A percentile compares a stretch with the other conserved stretches of the same genome.
Evolutionary conservation across 2,888 invertebrate species (phyloP).

Genomic region (Cataglyphis cursor): DNA sequence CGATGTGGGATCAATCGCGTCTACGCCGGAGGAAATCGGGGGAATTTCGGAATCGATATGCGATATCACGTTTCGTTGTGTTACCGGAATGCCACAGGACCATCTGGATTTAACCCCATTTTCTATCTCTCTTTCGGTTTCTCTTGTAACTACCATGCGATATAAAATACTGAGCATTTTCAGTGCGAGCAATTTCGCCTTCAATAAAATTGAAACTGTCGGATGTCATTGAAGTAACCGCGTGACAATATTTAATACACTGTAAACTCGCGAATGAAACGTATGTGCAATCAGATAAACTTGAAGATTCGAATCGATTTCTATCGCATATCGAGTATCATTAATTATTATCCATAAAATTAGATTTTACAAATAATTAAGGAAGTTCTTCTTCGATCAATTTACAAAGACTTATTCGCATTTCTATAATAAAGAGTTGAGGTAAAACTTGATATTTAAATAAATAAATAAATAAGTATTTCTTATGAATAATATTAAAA

Average conservation of each 20-base stretch:
- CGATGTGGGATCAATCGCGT: constrained; percentile 47
- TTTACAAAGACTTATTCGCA: neutral
- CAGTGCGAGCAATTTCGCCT: constrained; percentile 30
- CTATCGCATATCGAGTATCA: neutral
- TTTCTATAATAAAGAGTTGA: neutral
- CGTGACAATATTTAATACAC: constrained; percentile 42
- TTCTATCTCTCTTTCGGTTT: neutral
- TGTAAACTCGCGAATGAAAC: neutral
- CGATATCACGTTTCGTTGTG: constrained; percentile 58
- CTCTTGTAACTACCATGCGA: constrained; percentile 12
- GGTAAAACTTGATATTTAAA: neutral
- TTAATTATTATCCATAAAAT: neutral
- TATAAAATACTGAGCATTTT: constrained; percentile 42
- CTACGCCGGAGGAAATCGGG: constrained; percentile 28
- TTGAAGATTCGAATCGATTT: constrained; percentile 1
- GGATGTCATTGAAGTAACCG: constrained; percentile 25
- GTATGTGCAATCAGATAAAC: neutral
- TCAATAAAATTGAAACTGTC: constrained; percentile 44
- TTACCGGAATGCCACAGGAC: constrained; percentile 47
- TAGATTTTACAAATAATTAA: neutral
- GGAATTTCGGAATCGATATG: constrained; percentile 61
- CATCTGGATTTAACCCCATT: constrained; percentile 65
- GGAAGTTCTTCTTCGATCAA: neutral
- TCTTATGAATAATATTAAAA: neutral
- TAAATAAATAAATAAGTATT: too few relatives aligned